A percentile compares a stretch with the other conserved stretches of the same genome.
These are phyloP conservation scores for Scartelaos histophorus DNA, from an alignment of 2,113 vertebrate species.

Conservation along the genomic window DNA sequence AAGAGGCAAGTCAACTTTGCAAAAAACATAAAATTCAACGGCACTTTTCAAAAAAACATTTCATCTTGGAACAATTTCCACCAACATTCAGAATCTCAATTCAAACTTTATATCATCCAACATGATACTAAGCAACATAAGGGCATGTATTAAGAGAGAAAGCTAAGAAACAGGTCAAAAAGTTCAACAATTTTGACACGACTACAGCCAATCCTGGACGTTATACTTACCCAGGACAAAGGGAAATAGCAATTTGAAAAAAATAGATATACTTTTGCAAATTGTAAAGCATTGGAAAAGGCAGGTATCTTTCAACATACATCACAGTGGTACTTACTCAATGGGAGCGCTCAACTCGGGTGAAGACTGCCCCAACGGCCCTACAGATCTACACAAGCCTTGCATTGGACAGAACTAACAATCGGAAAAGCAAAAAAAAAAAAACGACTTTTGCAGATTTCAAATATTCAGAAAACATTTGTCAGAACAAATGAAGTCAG, in stretches of 20 bases:
- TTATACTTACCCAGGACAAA: slow-evolving; percentile 79
- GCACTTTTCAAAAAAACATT: slow-evolving; percentile 49
- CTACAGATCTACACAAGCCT: slow-evolving; percentile 84
- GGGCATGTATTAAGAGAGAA: slow-evolving; percentile 44
- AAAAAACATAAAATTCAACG: slow-evolving; percentile 34
- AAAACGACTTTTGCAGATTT: slow-evolving; percentile 80
- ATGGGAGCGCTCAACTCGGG: slow-evolving; percentile 91
- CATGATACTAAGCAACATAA: slow-evolving; percentile 50
- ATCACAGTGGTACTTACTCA: slow-evolving; percentile 92
- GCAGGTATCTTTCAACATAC: slow-evolving; percentile 37
- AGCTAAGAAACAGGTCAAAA: slow-evolving; percentile 57
- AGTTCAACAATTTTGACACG: slow-evolving; percentile 32
- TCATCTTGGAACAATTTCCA: slow-evolving; percentile 50
- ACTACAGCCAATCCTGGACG: slow-evolving; percentile 52
- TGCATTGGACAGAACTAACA: slow-evolving; percentile 89
- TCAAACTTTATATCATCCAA: slow-evolving; percentile 55
- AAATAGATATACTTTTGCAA: slow-evolving; percentile 61
- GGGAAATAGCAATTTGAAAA: slow-evolving; percentile 56
- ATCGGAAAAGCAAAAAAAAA: slow-evolving; percentile 81
- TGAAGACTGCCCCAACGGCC: slow-evolving; percentile 92
- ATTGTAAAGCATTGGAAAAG: slow-evolving; percentile 64
- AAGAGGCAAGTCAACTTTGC: slow-evolving; percentile 27
- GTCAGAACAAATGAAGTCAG: slow-evolving; percentile 83
- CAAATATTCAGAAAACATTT: slow-evolving; percentile 60
- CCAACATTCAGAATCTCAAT: slow-evolving; percentile 47